Percentiles rank a stretch among this genome's conserved stretches.
phyloP scores from a whole-genome alignment of 2,113 vertebrate species.

The Vireo altiloquus region DNA sequence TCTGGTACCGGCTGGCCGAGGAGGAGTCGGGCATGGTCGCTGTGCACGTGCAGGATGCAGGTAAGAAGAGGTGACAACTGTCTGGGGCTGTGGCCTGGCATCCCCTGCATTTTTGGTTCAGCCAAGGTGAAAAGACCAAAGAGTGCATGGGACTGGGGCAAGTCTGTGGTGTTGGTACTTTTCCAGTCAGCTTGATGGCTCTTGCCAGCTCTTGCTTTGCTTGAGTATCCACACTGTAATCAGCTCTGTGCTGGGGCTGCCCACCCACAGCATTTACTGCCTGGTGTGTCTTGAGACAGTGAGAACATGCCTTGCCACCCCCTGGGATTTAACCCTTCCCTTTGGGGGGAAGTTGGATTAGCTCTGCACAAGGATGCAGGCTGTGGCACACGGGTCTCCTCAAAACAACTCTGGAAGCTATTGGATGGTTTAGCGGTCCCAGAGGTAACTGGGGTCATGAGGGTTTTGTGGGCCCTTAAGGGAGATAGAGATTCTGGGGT shows the following conservation, averaged over 20 bases:
- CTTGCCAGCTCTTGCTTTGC: background rate
- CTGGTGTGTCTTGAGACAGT: background rate
- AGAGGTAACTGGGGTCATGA: background rate
- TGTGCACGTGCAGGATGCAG: constrained; percentile 82
- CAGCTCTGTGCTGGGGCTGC: background rate
- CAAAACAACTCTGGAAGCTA: background rate
- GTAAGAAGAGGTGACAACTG: constrained; percentile 50
- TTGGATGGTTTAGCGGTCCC: background rate
- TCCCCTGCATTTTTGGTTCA: background rate
- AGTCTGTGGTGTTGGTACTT: background rate
- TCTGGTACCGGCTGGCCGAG: constrained; percentile 89
- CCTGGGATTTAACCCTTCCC: background rate
- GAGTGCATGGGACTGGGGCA: background rate
- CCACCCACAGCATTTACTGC: too few relatives aligned
- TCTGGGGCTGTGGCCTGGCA: background rate
- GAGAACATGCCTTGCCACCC: fast-evolving
- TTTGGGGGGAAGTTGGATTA: background rate
- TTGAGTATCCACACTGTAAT: background rate
- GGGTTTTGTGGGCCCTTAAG: background rate
- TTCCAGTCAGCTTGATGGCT: fast-evolving
- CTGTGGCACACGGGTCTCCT: background rate
- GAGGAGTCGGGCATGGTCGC: constrained; percentile 85
- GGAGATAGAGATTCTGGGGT: background rate
- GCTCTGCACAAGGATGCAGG: background rate
- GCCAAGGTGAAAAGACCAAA: background rate